Percentiles rank a stretch among this genome's conserved stretches.
phyloP scores from a whole-genome alignment of 2,797 vertebrate genomes.

The Melanotaenia pygmaea region DNA sequence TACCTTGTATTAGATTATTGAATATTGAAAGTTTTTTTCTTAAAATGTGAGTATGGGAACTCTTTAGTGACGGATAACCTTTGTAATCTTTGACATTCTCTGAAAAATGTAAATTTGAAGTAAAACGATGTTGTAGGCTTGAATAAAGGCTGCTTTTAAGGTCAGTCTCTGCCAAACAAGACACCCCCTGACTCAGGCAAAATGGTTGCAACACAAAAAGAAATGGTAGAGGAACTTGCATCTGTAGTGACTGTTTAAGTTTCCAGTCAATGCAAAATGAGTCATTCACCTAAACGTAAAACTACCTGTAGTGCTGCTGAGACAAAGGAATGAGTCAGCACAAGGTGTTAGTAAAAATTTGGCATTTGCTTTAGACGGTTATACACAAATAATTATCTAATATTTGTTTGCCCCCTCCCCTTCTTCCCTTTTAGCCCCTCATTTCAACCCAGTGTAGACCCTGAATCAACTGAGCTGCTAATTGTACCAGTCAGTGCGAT shows the following conservation, averaged over 20 bases:
- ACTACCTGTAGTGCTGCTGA: slow-evolving; percentile 29
- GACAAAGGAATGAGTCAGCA: slow-evolving; percentile 19
- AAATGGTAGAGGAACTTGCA: slow-evolving; percentile 21
- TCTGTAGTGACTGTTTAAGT: slow-evolving; percentile 36
- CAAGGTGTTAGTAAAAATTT: slow-evolving; percentile 36
- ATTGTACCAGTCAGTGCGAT: slow-evolving; percentile 56
- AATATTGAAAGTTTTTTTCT: background rate
- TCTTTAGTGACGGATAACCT: background rate
- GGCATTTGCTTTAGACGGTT: slow-evolving; percentile 49
- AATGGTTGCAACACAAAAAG: slow-evolving; percentile 28
- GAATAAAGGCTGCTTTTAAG: slow-evolving; percentile 33
- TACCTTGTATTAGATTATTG: background rate
- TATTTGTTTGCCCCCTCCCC: slow-evolving; percentile 7
- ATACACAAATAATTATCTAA: slow-evolving; percentile 60
- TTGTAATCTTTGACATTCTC: background rate
- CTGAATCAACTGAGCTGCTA: slow-evolving; percentile 52
- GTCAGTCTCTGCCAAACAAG: slow-evolving; percentile 41
- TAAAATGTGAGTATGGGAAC: background rate
- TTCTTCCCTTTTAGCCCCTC: slow-evolving; percentile 46
- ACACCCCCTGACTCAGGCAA: slow-evolving; percentile 39
- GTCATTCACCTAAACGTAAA: slow-evolving; percentile 57
- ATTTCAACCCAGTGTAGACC: slow-evolving; percentile 53
- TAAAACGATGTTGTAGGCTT: slow-evolving; percentile 6
- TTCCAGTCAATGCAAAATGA: slow-evolving; percentile 48
- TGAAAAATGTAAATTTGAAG: background rate